Evolutionary conservation across 2,797 vertebrate species (phyloP).

Genomic region (Caiman crocodilus): DNA sequence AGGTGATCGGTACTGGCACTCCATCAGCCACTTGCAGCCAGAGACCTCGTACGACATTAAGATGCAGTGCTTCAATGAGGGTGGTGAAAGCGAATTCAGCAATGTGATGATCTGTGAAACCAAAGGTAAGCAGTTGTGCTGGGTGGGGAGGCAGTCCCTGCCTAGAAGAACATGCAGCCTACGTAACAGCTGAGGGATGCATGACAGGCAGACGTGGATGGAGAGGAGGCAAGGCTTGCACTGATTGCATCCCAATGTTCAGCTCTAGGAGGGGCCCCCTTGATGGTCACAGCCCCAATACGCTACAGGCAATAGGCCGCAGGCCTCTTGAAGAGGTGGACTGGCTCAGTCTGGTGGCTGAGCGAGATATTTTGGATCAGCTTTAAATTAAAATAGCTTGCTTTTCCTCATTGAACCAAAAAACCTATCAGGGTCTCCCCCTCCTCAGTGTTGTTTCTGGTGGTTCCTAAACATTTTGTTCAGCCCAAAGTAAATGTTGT

Average conservation of each 20-base stretch:
- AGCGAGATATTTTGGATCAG: no score
- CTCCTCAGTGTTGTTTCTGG: no score
- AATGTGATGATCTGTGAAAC: conserved; percentile 99
- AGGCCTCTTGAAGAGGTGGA: neutral
- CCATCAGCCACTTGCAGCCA: conserved; percentile 95
- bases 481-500: no score
- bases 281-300: neutral
- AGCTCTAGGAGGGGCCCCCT: neutral
- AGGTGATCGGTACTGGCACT: conserved; percentile 96
- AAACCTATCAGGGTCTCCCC: no score
- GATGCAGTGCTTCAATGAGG: conserved; percentile 99
- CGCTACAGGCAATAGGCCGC: neutral
- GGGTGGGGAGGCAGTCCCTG: neutral
- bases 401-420: no score
- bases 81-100: conserved; percentile 96
- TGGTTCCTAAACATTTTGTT: no score
- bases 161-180: fast-evolving
- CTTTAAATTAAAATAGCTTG: no score
- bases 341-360: no score
- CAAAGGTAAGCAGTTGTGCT: conserved; percentile 84
- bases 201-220: neutral
- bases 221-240: neutral
- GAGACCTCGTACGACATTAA: conserved; percentile 99
- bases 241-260: neutral
- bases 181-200: neutral